Evolutionary conservation across 1,140 invertebrate genomes (phyloP).

Genomic region (Listronotus oregonensis): DNA sequence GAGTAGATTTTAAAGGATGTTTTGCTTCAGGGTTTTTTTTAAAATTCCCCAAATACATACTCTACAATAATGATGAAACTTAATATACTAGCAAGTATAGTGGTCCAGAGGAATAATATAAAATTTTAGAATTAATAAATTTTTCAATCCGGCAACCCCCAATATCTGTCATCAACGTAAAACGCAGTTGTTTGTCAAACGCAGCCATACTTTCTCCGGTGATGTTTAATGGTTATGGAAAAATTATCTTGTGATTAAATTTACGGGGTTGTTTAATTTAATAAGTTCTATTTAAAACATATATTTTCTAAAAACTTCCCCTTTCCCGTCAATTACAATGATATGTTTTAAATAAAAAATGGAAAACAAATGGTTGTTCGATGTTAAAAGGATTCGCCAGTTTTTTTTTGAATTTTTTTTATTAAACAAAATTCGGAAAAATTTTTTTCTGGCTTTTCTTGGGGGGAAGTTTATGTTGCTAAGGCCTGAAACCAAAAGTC

Average conservation of each 20-base stretch:
- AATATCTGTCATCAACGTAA: conserved; percentile 4
- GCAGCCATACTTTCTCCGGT: conserved; percentile 29
- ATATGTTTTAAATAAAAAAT: not conserved
- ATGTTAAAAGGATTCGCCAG: not conserved
- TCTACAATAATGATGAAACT: too few species aligned
- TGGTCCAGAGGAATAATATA: not conserved
- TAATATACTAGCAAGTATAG: too few species aligned
- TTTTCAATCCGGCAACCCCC: conserved; percentile 9
- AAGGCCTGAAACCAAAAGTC: conserved; percentile 5
- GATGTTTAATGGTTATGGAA: conserved; percentile 20
- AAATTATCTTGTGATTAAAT: conserved; percentile 8
- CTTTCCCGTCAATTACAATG: too few species aligned
- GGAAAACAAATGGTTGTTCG: conserved; percentile 20
- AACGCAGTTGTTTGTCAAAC: conserved; percentile 22
- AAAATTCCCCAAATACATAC: too few species aligned
- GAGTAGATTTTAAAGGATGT: too few species aligned
- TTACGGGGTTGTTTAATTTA: conserved; percentile 1
- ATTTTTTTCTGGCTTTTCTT: conserved; percentile 20
- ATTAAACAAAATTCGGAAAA: conserved; percentile 11
- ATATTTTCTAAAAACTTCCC: too few species aligned
- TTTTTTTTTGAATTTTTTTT: conserved; percentile 9
- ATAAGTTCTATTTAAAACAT: conserved; percentile 14
- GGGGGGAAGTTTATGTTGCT: conserved; percentile 26
- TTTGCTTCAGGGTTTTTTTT: too few species aligned
- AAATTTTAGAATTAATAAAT: too few species aligned